Percentiles rank a stretch among this genome's conserved stretches.
phyloP scores from a whole-genome alignment of 2,888 invertebrate species.

The Oscheius sp. region DNA sequence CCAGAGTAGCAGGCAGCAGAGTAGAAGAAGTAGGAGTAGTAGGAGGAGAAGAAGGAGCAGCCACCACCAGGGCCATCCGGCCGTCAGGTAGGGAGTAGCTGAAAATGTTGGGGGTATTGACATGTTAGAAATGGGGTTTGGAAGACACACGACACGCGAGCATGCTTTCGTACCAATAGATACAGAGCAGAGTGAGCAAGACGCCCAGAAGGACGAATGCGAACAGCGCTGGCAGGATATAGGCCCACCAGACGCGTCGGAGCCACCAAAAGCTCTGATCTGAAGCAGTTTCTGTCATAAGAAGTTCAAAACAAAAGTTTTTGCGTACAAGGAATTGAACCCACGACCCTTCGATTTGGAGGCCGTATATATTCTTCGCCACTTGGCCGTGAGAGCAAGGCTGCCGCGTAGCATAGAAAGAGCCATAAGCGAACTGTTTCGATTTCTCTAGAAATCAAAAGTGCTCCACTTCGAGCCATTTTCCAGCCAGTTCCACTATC shows the following conservation, averaged over 20 bases:
- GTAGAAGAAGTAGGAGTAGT: conserved; percentile 70
- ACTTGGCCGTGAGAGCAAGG: too few species aligned
- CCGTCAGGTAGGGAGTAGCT: conserved; percentile 66
- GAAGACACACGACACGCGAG: not conserved
- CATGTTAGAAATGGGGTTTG: not conserved
- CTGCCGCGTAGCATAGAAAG: too few species aligned
- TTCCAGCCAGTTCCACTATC: too few species aligned
- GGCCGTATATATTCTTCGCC: too few species aligned
- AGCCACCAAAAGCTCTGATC: conserved; percentile 17
- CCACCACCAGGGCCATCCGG: conserved; percentile 74
- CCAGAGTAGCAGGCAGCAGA: conserved; percentile 73
- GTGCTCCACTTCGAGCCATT: too few species aligned
- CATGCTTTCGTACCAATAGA: conserved; percentile 30
- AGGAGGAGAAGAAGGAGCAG: conserved; percentile 69
- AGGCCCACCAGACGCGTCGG: conserved; percentile 39
- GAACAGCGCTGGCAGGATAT: conserved; percentile 54
- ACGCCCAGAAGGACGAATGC: conserved; percentile 45
- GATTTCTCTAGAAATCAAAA: too few species aligned
- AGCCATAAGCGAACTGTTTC: too few species aligned
- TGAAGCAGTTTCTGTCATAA: conserved; percentile 38
- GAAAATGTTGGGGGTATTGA: conserved; percentile 44
- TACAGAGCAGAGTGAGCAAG: conserved; percentile 48
- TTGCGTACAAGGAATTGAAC: not conserved
- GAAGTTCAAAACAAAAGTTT: conserved; percentile 50
- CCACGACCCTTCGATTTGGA: not conserved